Evolutionary conservation across 2,797 vertebrate genomes (phyloP).

Genomic region (Manis crassicaudata): DNA sequence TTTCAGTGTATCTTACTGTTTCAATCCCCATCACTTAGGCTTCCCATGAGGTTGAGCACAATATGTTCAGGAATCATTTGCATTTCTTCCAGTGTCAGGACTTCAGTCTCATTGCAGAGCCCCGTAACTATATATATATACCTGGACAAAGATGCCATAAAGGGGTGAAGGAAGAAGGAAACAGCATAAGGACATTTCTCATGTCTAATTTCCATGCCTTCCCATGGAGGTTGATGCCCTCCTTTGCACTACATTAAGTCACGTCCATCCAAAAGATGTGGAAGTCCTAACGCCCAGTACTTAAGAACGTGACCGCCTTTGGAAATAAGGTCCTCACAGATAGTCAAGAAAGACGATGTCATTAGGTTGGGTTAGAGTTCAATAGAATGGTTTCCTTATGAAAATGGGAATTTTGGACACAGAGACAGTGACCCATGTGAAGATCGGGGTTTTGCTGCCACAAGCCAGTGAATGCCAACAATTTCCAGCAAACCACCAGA

Average conservation of each 20-base stretch:
- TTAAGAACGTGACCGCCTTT: neutral
- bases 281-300: neutral
- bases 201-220: neutral
- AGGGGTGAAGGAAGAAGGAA: neutral
- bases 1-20: neutral
- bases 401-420: neutral
- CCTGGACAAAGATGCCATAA: neutral
- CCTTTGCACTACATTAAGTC: neutral
- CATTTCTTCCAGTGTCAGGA: neutral
- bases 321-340: neutral
- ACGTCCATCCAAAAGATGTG: neutral
- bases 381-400: neutral
- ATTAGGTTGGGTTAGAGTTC: neutral
- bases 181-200: neutral
- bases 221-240: neutral
- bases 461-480: neutral
- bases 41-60: neutral
- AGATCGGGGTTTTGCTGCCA: neutral
- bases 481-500: neutral
- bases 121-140: neutral
- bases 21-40: neutral
- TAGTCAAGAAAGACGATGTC: neutral
- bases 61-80: neutral
- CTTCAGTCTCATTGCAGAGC: neutral
- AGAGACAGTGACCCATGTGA: neutral